These are phyloP conservation scores for Steromphala cineraria DNA, from an alignment of 2,888 invertebrate genomes.

Conservation along the genomic window DNA sequence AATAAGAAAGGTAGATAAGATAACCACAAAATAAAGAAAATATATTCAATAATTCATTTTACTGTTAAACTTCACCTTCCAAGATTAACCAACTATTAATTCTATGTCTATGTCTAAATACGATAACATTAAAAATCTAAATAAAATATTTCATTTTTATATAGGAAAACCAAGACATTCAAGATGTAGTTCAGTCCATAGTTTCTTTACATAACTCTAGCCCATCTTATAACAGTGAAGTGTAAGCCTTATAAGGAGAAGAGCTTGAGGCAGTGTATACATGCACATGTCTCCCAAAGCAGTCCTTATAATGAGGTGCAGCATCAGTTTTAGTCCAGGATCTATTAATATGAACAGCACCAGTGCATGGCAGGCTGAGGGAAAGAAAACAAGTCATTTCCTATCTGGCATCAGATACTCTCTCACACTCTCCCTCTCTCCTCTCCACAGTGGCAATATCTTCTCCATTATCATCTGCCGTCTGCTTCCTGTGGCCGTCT, in stretches of 20 bases:
- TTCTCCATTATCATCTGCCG: neutral
- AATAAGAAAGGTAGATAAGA: no score
- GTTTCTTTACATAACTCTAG: no score
- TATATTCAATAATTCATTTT: no score
- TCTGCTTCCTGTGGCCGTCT: neutral
- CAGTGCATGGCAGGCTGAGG: neutral
- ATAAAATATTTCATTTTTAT: no score
- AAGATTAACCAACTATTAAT: no score
- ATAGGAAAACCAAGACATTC: no score
- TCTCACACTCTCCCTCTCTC: neutral
- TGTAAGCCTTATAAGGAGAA: neutral
- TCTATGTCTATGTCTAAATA: no score
- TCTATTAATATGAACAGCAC: neutral
- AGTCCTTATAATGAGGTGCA: neutral
- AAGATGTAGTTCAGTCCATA: no score
- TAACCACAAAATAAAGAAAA: no score
- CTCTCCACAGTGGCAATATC: neutral
- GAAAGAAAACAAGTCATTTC: constrained; percentile 1
- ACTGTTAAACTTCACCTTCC: no score
- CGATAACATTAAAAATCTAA: no score
- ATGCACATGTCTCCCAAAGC: neutral
- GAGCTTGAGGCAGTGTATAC: neutral
- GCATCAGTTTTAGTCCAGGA: neutral
- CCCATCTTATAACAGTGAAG: neutral
- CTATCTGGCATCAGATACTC: constrained; percentile 6